Conservation (phyloP, 2,797 vertebrate species). For the Stomatorhinus walkeri region DNA sequence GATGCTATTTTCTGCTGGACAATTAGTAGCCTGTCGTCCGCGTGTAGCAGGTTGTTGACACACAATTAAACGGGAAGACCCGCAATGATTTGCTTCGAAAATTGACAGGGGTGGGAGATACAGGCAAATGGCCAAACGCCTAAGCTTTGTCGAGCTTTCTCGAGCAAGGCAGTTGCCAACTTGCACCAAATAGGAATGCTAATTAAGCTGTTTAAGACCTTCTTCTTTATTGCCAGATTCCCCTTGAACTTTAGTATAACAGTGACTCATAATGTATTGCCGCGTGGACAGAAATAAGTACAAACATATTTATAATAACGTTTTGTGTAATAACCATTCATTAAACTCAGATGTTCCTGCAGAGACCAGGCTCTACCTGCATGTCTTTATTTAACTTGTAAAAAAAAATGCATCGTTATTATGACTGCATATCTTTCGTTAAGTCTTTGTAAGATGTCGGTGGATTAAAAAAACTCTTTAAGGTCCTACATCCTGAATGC, state of each 20-base stretch:
- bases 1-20: slow-evolving; percentile 50
- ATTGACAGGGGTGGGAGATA: slow-evolving; percentile 35
- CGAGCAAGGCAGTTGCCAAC: slow-evolving; percentile 16
- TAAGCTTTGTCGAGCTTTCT: slow-evolving; percentile 42
- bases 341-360: not conserved
- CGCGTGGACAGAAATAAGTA: not conserved
- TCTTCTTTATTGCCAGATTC: not conserved
- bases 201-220: slow-evolving; percentile 6
- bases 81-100: slow-evolving; percentile 62
- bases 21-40: slow-evolving; percentile 57
- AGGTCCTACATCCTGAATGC: not conserved
- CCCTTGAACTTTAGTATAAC: not conserved
- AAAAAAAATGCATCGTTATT: not conserved
- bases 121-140: slow-evolving; percentile 43
- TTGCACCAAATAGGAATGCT: not conserved
- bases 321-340: slow-evolving; percentile 8
- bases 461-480: not conserved
- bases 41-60: slow-evolving; percentile 56
- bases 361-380: not conserved
- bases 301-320: not conserved
- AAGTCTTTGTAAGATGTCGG: not conserved
- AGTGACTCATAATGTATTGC: not conserved
- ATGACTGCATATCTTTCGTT: not conserved
- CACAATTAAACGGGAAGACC: slow-evolving; percentile 62
- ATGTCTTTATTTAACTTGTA: not conserved